Conservation (phyloP, 2,888 invertebrate genomes). For the Psylliodes chrysocephalus region DNA sequence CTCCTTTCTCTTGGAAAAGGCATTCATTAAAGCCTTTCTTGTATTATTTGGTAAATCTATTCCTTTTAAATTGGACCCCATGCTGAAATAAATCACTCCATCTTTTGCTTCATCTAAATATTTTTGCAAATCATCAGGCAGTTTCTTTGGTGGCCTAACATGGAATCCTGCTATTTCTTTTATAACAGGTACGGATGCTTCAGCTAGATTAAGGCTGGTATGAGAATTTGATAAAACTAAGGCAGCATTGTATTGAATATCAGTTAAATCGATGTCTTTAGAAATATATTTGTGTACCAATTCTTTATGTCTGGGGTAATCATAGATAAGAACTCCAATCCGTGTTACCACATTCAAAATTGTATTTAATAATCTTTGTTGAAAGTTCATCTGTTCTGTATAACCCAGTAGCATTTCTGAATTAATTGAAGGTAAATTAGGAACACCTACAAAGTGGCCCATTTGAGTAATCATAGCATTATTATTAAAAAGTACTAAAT, state of each 20-base stretch:
- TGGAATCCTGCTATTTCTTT: slow-evolving; percentile 70
- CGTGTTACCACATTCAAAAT: slow-evolving; percentile 53
- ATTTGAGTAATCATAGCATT: slow-evolving; percentile 63
- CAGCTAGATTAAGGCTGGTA: slow-evolving; percentile 64
- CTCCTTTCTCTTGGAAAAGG: slow-evolving; percentile 70
- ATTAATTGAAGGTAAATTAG: slow-evolving; percentile 64
- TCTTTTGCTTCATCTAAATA: slow-evolving; percentile 66
- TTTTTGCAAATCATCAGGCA: slow-evolving; percentile 63
- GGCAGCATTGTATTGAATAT: slow-evolving; percentile 49
- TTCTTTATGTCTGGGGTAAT: slow-evolving; percentile 41
- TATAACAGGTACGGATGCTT: slow-evolving; percentile 67
- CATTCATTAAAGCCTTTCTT: slow-evolving; percentile 66
- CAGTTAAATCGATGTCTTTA: slow-evolving; percentile 46
- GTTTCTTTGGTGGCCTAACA: slow-evolving; percentile 47
- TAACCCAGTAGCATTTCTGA: slow-evolving; percentile 59
- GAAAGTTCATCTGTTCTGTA: slow-evolving; percentile 65
- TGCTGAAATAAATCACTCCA: slow-evolving; percentile 69
- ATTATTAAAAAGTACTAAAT: slow-evolving; percentile 62
- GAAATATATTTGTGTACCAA: slow-evolving; percentile 52
- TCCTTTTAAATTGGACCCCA: slow-evolving; percentile 70
- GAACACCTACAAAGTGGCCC: slow-evolving; percentile 65
- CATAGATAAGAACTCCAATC: background rate
- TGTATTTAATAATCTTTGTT: slow-evolving; percentile 67
- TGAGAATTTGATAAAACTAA: slow-evolving; percentile 61
- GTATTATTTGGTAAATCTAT: slow-evolving; percentile 67